Evolutionary conservation across 2,113 vertebrate species (phyloP).

Genomic region (Eleginops maclovinus): DNA sequence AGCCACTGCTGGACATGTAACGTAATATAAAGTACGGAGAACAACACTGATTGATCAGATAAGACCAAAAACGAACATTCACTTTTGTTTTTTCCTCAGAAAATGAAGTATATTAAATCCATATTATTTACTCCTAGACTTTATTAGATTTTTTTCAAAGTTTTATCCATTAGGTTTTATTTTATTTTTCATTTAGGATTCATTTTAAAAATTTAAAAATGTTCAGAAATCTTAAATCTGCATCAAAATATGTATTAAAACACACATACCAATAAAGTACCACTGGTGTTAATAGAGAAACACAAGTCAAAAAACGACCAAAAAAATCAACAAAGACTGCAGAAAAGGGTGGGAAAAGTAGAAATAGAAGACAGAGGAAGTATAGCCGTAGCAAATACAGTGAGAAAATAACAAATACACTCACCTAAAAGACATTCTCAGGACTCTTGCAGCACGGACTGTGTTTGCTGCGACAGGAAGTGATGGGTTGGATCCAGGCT

Average conservation of each 20-base stretch:
- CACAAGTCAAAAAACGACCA: no score
- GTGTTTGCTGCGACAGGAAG: conserved; percentile 11
- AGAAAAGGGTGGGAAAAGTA: neutral
- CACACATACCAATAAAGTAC: neutral
- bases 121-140: neutral
- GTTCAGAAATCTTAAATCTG: neutral
- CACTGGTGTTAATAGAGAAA: neutral
- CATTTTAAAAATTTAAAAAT: neutral
- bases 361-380: neutral
- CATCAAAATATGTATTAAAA: neutral
- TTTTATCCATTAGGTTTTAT: no score
- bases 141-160: neutral
- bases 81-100: no score
- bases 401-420: conserved; percentile 22
- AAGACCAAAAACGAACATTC: no score
- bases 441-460: neutral
- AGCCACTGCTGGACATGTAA: no score
- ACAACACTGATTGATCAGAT: no score
- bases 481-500: neutral
- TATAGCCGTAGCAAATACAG: neutral
- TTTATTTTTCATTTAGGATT: neutral
- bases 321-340: neutral
- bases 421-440: conserved; percentile 66
- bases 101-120: no score
- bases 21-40: no score